A percentile compares a stretch with the other conserved stretches of the same genome.
phyloP scores from a whole-genome alignment of 2,797 vertebrate species.

The Sparidentex hasta region DNA sequence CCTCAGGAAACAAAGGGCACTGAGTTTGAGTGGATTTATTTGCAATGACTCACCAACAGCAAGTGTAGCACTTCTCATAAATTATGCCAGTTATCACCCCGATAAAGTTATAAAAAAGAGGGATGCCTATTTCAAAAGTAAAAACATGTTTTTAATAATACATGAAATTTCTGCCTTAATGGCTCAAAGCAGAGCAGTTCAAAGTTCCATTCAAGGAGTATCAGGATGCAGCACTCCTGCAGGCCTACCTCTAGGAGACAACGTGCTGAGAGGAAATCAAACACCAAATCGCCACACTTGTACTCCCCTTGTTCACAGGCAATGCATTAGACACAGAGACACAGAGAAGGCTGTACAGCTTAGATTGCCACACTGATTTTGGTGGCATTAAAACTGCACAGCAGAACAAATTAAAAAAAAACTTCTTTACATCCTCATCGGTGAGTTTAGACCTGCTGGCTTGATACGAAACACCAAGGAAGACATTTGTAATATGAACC shows the following conservation, averaged over 20 bases:
- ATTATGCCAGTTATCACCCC: slow-evolving; percentile 52
- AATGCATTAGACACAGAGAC: slow-evolving; percentile 46
- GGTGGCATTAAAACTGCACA: slow-evolving; percentile 20
- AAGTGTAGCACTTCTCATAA: slow-evolving; percentile 42
- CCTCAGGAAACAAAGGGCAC: slow-evolving; percentile 36
- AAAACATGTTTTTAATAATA: slow-evolving; percentile 73
- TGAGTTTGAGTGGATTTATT: slow-evolving; percentile 43
- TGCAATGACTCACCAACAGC: slow-evolving; percentile 55
- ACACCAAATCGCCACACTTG: slow-evolving; percentile 44
- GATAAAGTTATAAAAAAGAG: slow-evolving; percentile 47
- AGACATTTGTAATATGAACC: neutral
- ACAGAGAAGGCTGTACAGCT: slow-evolving; percentile 30
- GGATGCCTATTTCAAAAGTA: slow-evolving; percentile 50
- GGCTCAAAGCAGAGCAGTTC: slow-evolving; percentile 67
- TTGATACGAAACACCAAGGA: slow-evolving; percentile 14
- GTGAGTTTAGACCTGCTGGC: neutral
- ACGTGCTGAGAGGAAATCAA: slow-evolving; percentile 47
- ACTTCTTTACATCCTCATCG: slow-evolving; percentile 3
- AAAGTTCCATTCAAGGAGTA: slow-evolving; percentile 60
- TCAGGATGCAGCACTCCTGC: slow-evolving; percentile 46
- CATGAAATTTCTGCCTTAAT: slow-evolving; percentile 65
- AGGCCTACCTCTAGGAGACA: slow-evolving; percentile 58
- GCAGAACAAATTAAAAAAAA: slow-evolving; percentile 25
- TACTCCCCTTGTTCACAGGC: slow-evolving; percentile 32
- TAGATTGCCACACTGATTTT: slow-evolving; percentile 10